phyloP scores from a whole-genome alignment of 2,888 invertebrate species.

The Drosophila kambysellisi region DNA sequence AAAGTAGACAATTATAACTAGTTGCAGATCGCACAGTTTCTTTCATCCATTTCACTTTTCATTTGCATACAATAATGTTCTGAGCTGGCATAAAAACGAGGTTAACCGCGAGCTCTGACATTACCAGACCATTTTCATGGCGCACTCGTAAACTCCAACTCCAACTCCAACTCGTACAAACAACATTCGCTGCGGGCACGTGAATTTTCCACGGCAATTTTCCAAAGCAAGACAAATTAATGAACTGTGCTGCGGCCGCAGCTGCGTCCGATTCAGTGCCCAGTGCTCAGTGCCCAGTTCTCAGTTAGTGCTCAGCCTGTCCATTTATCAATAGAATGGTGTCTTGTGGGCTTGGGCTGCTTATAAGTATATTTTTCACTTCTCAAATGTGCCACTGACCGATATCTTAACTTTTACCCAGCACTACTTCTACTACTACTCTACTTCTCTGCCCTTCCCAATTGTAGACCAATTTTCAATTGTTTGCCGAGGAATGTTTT shows the following conservation, averaged over 20 bases:
- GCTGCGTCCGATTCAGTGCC: conserved; percentile 59
- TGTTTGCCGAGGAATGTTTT: conserved; percentile 63
- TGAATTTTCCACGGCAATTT: conserved; percentile 70
- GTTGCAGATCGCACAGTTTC: conserved; percentile 33
- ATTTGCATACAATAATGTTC: conserved; percentile 77
- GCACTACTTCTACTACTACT: conserved; percentile 12
- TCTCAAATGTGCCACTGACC: conserved; percentile 73
- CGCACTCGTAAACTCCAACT: conserved; percentile 27
- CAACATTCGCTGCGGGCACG: conserved; percentile 54
- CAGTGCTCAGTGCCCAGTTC: conserved; percentile 29
- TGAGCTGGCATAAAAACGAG: conserved; percentile 59
- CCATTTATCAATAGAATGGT: conserved; percentile 48
- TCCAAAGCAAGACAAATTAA: conserved; percentile 69
- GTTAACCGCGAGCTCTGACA: conserved; percentile 59
- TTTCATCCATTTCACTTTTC: conserved; percentile 73
- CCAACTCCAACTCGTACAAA: conserved; percentile 35
- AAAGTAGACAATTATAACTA: conserved; percentile 43
- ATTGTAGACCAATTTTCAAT: conserved; percentile 50
- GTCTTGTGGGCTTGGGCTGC: conserved; percentile 33
- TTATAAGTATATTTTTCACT: conserved; percentile 30
- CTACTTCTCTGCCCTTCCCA: conserved; percentile 14
- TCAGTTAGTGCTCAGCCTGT: not conserved
- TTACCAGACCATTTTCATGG: conserved; percentile 56
- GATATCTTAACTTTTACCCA: conserved; percentile 78
- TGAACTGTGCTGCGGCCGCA: conserved; percentile 62